A percentile compares a stretch with the other conserved stretches of the same genome.
These are phyloP conservation scores for Sceliomorpha sp. DNA, from an alignment of 2,888 invertebrate species.

Conservation along the genomic window DNA sequence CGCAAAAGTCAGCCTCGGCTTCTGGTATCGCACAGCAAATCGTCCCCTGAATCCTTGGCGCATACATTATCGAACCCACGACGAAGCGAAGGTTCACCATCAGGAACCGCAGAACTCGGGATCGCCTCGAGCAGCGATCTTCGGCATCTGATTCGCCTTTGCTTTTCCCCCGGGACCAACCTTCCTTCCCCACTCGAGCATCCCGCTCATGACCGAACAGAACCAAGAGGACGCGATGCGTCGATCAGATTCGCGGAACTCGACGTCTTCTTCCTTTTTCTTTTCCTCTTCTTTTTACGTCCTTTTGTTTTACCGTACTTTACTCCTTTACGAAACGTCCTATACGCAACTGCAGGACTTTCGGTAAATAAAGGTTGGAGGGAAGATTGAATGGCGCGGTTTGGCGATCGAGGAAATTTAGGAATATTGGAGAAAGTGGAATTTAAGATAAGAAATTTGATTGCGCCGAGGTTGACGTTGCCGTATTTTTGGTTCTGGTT, in stretches of 20 bases:
- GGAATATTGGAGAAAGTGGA: no score
- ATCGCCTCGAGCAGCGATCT: constrained; percentile 58
- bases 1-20: constrained; percentile 60
- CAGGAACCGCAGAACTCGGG: constrained; percentile 42
- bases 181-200: constrained; percentile 13
- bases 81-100: constrained; percentile 41
- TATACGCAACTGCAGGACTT: background rate
- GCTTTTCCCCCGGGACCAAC: constrained; percentile 42
- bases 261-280: constrained; percentile 23
- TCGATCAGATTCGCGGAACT: constrained; percentile 57
- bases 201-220: constrained; percentile 15
- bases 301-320: background rate
- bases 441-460: no score
- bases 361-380: background rate
- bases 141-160: constrained; percentile 56
- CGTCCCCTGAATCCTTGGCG: constrained; percentile 74
- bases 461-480: no score
- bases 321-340: constrained; percentile 5
- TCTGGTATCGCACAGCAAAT: constrained; percentile 78
- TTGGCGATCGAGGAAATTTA: no score
- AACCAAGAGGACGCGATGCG: constrained; percentile 45
- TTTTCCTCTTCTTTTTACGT: constrained; percentile 2
- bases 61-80: constrained; percentile 71
- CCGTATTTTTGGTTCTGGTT: no score
- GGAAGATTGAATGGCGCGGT: no score